A percentile compares a stretch with the other conserved stretches of the same genome.
phyloP scores from a whole-genome alignment of 2,888 invertebrate genomes.

The Nomada lathburiana region DNA sequence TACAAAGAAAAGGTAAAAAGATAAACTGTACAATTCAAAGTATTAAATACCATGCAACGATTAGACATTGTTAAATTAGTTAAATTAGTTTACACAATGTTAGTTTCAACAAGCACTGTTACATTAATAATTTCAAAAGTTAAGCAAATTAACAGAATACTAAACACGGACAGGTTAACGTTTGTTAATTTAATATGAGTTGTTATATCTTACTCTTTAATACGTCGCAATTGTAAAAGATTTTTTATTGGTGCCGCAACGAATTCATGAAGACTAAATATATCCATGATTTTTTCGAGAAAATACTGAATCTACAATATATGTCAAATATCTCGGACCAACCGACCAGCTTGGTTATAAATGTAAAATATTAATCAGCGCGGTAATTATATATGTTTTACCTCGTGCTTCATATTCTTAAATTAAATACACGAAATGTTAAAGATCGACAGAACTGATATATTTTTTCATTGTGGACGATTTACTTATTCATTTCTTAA shows the following conservation, averaged over 20 bases:
- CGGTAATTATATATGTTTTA: conserved; percentile 3
- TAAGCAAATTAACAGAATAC: conserved; percentile 19
- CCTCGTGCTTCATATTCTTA: background rate
- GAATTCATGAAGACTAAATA: conserved; percentile 78
- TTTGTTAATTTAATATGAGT: conserved; percentile 35
- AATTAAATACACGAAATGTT: background rate
- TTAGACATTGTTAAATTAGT: conserved; percentile 11
- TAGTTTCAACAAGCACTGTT: conserved; percentile 23
- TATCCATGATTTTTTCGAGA: conserved; percentile 74
- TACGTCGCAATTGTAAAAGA: conserved; percentile 78
- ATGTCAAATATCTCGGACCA: background rate
- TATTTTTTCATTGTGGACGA: background rate
- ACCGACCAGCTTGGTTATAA: background rate
- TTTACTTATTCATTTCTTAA: background rate
- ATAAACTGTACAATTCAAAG: background rate
- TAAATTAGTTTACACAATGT: conserved; percentile 11
- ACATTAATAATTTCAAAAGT: conserved; percentile 10
- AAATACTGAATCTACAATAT: background rate
- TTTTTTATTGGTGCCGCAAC: conserved; percentile 79
- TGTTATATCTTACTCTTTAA: conserved; percentile 80
- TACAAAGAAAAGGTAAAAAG: conserved; percentile 7
- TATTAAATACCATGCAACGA: conserved; percentile 36
- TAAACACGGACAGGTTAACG: conserved; percentile 17
- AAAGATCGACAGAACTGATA: conserved; percentile 5
- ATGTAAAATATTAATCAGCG: conserved; percentile 13